Evolutionary conservation across 2,113 vertebrate species (phyloP), one percentile per base, ranked within the genome.

Genomic region (Scophthalmus maximus): DNA sequence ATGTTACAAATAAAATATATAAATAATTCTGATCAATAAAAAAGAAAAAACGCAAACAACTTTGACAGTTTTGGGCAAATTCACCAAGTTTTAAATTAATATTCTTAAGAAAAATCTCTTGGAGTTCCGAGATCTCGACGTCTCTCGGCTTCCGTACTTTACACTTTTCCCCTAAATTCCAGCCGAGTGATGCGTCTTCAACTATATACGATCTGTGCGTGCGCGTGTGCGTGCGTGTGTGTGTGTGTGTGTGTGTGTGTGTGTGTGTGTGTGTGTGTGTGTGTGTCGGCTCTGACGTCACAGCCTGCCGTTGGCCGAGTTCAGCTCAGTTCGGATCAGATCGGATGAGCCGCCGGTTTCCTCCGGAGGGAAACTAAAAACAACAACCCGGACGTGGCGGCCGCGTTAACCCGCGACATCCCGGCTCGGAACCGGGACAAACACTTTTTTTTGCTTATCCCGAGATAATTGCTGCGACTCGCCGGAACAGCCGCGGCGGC

Each of bases 301-400:
- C 86, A 72, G 79, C 26, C 73, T 71, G 79, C 79, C 70, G 85
- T 87, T 76, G 70, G 81, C 77, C 78, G 80, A 49, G 76, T 61
- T 76, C 65, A 59, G 61, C 27, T 64, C 60, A 53, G 71, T 51
- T 79, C 73, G 46, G 73, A 46, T 68, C 55, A 25, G 22, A 25
- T 50, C 23, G 55, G 29, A 58, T 8, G 38, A 10, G 4, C 9
- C 8, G 46, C 46, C 11, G 15, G 18, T 20, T 8, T 46, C 42
- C 42, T 46, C 42, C 1, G n/a, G 52, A 23, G 29, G 9, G 0
- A 6, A 66, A 63, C 29, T 1, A 18, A 8, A 15, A n/a, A n/a
- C n/a, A n/a, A n/a, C n/a, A n/a, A n/a, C n/a, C n/a, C n/a, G n/a
- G n/a, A n/a, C n/a, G n/a, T n/a, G n/a, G n/a, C n/a, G n/a, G n/a